Percentiles rank a stretch among this genome's conserved stretches.
phyloP scores from a whole-genome alignment of 2,797 vertebrate species.

The Alauda arvensis region DNA sequence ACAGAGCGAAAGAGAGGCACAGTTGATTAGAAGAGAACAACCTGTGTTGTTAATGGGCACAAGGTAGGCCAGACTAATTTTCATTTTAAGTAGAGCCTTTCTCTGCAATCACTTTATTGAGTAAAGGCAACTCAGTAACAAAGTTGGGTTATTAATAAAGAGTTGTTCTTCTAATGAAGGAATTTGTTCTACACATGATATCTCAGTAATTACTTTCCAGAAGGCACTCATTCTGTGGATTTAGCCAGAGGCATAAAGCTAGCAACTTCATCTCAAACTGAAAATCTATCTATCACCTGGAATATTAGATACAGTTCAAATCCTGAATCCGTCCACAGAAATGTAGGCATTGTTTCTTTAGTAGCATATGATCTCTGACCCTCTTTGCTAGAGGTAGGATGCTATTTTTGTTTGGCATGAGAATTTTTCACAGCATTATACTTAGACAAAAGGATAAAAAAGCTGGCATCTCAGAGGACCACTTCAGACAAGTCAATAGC shows the following conservation, averaged over 20 bases:
- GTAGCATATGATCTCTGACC: background rate
- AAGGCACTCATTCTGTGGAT: background rate
- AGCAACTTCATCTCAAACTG: background rate
- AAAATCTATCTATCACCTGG: background rate
- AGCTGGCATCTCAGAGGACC: background rate
- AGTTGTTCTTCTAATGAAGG: background rate
- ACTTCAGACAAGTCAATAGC: background rate
- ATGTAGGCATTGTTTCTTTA: background rate
- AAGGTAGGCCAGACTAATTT: background rate
- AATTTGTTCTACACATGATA: background rate
- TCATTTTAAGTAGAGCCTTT: background rate
- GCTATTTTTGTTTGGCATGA: background rate
- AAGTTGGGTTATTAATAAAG: background rate
- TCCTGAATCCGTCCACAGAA: background rate
- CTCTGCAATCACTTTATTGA: background rate
- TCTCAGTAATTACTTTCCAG: background rate
- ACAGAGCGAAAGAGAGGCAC: background rate
- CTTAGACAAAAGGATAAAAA: background rate
- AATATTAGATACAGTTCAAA: background rate
- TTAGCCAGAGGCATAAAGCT: background rate
- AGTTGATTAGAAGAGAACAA: background rate
- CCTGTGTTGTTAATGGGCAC: background rate
- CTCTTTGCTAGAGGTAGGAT: background rate
- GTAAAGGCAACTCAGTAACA: background rate
- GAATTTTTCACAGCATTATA: background rate